Conservation (phyloP, 1,140 invertebrate species). For the Pachyrhynchus sulphureomaculatus region DNA sequence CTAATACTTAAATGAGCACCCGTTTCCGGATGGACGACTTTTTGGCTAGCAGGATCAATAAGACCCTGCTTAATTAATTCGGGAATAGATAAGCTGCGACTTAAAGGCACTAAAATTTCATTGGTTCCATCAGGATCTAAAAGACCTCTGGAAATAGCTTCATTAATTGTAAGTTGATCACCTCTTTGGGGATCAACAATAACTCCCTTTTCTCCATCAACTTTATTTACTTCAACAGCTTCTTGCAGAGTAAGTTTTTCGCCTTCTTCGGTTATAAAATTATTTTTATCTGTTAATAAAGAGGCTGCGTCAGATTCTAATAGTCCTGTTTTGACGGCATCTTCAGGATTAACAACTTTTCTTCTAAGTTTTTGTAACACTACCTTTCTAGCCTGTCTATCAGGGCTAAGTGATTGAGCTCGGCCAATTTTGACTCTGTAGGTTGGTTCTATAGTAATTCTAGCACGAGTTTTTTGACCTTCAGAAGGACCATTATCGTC, state of each 20-base stretch:
- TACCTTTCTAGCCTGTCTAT: constrained; percentile 66
- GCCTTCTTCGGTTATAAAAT: constrained; percentile 59
- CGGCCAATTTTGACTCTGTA: constrained; percentile 65
- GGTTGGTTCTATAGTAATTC: constrained; percentile 66
- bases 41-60: constrained; percentile 72
- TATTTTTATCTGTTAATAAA: constrained; percentile 63
- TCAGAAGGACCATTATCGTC: constrained; percentile 52
- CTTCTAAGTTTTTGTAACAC: constrained; percentile 77
- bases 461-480: constrained; percentile 60
- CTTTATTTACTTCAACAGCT: constrained; percentile 71
- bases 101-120: constrained; percentile 77
- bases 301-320: constrained; percentile 73
- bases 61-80: constrained; percentile 82
- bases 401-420: constrained; percentile 57
- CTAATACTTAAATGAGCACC: constrained; percentile 71
- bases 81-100: constrained; percentile 76
- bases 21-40: constrained; percentile 89
- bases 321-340: constrained; percentile 71
- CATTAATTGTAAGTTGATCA: constrained; percentile 73
- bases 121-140: constrained; percentile 77
- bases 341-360: constrained; percentile 67
- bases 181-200: constrained; percentile 83
- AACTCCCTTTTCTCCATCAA: constrained; percentile 74
- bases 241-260: constrained; percentile 69
- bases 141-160: constrained; percentile 83